phyloP scores from a whole-genome alignment of 2,797 vertebrate species.

The Rhynchonycteris naso region DNA sequence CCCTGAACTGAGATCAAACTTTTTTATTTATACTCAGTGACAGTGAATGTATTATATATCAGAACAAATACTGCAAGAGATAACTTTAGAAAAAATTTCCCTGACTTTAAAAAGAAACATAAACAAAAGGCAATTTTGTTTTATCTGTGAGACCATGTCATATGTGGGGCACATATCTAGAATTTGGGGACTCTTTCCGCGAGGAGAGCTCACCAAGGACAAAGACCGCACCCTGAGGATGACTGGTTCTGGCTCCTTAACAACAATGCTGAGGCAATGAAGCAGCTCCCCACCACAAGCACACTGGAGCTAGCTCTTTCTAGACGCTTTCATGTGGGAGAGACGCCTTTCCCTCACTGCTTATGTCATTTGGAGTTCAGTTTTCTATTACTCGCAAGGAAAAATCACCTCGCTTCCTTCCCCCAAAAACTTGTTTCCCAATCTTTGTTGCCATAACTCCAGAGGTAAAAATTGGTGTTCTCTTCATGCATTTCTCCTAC shows the following conservation, averaged over 20 bases:
- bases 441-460: neutral
- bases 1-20: neutral
- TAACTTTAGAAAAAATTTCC: neutral
- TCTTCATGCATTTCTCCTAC: neutral
- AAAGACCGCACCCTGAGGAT: neutral
- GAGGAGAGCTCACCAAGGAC: neutral
- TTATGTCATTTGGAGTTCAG: neutral
- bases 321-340: neutral
- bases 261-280: neutral
- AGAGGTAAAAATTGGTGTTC: neutral
- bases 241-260: neutral
- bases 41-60: neutral
- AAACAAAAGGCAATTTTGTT: neutral
- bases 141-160: neutral
- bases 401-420: neutral
- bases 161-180: neutral
- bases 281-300: neutral
- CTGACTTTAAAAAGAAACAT: neutral
- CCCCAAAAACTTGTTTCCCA: neutral
- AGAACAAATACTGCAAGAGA: neutral
- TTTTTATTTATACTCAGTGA: neutral
- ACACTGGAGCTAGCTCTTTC: neutral
- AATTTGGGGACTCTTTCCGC: neutral
- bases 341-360: neutral
- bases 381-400: neutral